Evolutionary conservation across 2,888 invertebrate genomes (phyloP).

Genomic region (Eucriotettix oculatus): DNA sequence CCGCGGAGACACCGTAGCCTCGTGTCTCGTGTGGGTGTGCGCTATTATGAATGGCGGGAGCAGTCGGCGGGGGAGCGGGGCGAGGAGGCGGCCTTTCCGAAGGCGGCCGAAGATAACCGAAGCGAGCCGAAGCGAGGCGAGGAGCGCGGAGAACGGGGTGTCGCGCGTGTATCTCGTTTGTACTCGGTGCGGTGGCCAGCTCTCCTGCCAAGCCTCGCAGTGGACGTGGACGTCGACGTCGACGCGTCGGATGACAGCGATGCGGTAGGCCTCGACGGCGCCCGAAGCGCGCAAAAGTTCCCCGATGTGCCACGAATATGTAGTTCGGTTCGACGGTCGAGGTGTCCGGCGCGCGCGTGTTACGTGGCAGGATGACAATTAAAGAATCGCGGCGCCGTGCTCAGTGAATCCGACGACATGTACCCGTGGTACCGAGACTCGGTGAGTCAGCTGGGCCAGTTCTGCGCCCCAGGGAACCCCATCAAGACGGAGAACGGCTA

Average conservation of each 20-base stretch:
- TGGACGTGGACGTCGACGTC: too few species aligned
- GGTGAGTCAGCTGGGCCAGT: conserved; percentile 14
- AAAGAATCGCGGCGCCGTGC: too few species aligned
- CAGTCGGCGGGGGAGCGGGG: background rate
- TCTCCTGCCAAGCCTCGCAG: too few species aligned
- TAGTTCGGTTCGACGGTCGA: too few species aligned
- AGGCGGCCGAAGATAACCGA: conserved; percentile 4
- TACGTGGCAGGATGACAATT: too few species aligned
- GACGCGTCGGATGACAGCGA: too few species aligned
- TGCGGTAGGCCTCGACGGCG: too few species aligned
- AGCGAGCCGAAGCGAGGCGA: conserved; percentile 2
- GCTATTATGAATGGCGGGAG: background rate
- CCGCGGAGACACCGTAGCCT: too few species aligned
- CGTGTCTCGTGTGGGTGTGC: too few species aligned
- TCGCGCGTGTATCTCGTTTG: conserved; percentile 7
- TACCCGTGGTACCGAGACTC: conserved; percentile 15
- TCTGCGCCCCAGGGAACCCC: conserved; percentile 31
- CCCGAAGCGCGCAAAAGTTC: too few species aligned
- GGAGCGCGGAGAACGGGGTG: conserved; percentile 1
- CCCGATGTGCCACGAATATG: too few species aligned
- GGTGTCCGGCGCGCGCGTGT: too few species aligned
- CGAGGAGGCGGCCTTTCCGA: background rate
- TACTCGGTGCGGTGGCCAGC: conserved; percentile 5
- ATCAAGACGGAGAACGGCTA: conserved; percentile 49
- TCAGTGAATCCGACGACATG: conserved; percentile 3